Base-by-base conservation (phyloP, 64 coral and sea anemone species). In the Actinia equina region DNA sequence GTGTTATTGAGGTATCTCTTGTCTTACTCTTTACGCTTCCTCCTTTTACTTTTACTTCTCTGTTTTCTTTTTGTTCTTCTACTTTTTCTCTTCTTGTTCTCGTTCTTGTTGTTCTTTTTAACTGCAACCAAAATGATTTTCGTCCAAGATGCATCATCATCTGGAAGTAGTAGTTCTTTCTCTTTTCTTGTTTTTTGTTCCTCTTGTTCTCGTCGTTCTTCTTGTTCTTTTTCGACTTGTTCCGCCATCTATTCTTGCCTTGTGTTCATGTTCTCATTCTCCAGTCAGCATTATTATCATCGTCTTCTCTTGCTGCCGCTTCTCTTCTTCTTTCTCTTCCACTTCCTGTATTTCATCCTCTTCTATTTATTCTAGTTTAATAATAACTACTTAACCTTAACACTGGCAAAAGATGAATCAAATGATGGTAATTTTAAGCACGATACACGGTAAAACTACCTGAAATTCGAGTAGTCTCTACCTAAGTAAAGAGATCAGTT, bases 41-140 rank as follows among this genome's bases (percentile, higher is more conserved):
- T n/a, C n/a, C n/a, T n/a, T n/a, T n/a, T n/a, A n/a, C n/a, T n/a
- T n/a, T n/a, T n/a, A n/a, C n/a, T n/a, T n/a, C n/a, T n/a, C n/a
- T n/a, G n/a, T n/a, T n/a, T 22, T 63, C 60, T 63, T 19, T 2
- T 63, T 63, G 13, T 63, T 63, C 17, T 19, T 63, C 60, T 63
- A 5, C 0, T 3, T 62, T 6, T 56, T n/a, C n/a, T 64, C 19
- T 64, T 22, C 2, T n/a, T n/a, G 19, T n/a, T 65, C 62, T 65
- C n/a, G 1, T n/a, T n/a, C 19, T 65, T 65, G 18, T 65, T 65
- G 19, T 65, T n/a, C 62, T 65, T 80, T 80, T 80, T 80, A 80
- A 80, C 77, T 80, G 17, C 77, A 46, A 20, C 77, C 5, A 80
- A 52, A 46, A 42, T 80, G 11, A 80, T 80, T 46, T 80, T 80